Percentiles rank a stretch among this genome's conserved stretches.
These are phyloP conservation scores for Mycetomoellerius zeteki DNA, from an alignment of 1,140 invertebrate genomes.

Conservation along the genomic window DNA sequence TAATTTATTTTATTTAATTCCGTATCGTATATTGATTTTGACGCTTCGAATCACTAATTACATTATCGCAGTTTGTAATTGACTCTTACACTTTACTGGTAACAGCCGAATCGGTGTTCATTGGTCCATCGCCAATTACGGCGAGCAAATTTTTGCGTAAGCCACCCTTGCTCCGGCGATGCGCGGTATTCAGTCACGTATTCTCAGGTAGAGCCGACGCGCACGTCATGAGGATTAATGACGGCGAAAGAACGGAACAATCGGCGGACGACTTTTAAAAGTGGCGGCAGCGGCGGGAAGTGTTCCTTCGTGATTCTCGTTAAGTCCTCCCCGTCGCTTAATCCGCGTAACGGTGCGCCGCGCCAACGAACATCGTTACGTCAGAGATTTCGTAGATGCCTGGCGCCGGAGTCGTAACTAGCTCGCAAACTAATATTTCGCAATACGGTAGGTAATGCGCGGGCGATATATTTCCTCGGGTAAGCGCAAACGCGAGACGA, in stretches of 20 bases:
- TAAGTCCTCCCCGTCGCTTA: slow-evolving; percentile 43
- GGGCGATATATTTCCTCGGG: slow-evolving; percentile 57
- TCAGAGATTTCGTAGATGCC: slow-evolving; percentile 69
- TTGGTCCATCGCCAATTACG: slow-evolving; percentile 37
- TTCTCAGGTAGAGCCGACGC: slow-evolving; percentile 26
- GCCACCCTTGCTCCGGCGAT: not conserved
- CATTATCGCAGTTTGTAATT: slow-evolving; percentile 33
- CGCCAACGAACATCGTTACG: slow-evolving; percentile 27
- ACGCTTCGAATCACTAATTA: slow-evolving; percentile 9
- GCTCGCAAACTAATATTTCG: slow-evolving; percentile 69
- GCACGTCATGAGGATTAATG: slow-evolving; percentile 59
- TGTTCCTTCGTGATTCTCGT: slow-evolving; percentile 57
- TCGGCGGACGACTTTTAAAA: slow-evolving; percentile 53
- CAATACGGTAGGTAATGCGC: slow-evolving; percentile 55
- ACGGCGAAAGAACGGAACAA: slow-evolving; percentile 51
- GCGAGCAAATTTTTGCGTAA: slow-evolving; percentile 45
- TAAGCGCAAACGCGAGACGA: slow-evolving; percentile 31
- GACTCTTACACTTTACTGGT: slow-evolving; percentile 42
- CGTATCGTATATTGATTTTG: not conserved
- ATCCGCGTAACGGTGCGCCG: slow-evolving; percentile 67
- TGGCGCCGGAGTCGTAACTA: slow-evolving; percentile 69
- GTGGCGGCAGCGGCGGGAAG: slow-evolving; percentile 31
- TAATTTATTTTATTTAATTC: not conserved
- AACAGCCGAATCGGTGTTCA: slow-evolving; percentile 23
- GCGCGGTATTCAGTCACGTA: slow-evolving; percentile 31